Evolutionary conservation across 2,888 invertebrate genomes (phyloP).

Genomic region (Pseudococcus jackbeardsleyi): DNA sequence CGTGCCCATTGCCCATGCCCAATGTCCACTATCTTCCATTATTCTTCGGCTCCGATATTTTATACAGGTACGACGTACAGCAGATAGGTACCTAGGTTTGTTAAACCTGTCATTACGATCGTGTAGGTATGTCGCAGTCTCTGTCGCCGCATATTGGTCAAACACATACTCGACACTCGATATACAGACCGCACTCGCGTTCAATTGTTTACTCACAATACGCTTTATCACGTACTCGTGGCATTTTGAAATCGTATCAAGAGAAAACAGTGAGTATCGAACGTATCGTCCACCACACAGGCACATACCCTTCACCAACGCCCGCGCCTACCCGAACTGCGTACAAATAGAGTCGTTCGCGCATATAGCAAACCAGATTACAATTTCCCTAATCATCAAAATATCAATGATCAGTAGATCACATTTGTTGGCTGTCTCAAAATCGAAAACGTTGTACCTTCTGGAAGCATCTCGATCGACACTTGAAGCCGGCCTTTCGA

Average conservation of each 20-base stretch:
- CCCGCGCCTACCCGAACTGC: too few species aligned
- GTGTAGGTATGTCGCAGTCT: not conserved
- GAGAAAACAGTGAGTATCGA: not conserved
- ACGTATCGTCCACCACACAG: too few species aligned
- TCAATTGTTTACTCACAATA: not conserved
- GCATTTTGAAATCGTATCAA: slow-evolving; percentile 2
- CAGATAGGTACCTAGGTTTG: not conserved
- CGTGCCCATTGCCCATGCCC: not conserved
- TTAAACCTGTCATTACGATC: slow-evolving; percentile 40
- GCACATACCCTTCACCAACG: too few species aligned
- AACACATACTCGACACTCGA: not conserved
- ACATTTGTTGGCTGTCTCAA: too few species aligned
- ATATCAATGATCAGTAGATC: too few species aligned
- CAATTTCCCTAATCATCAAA: too few species aligned
- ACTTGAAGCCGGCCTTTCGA: too few species aligned
- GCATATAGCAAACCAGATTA: too few species aligned
- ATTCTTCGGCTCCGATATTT: not conserved
- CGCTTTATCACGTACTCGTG: not conserved
- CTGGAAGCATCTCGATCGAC: too few species aligned
- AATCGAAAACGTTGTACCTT: too few species aligned
- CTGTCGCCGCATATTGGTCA: not conserved
- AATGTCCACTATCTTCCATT: not conserved
- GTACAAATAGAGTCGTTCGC: too few species aligned
- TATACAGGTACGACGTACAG: too few species aligned
- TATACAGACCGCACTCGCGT: not conserved